Evolutionary conservation across 2,113 vertebrate species (phyloP).

Genomic region (Colaptes auratus): DNA sequence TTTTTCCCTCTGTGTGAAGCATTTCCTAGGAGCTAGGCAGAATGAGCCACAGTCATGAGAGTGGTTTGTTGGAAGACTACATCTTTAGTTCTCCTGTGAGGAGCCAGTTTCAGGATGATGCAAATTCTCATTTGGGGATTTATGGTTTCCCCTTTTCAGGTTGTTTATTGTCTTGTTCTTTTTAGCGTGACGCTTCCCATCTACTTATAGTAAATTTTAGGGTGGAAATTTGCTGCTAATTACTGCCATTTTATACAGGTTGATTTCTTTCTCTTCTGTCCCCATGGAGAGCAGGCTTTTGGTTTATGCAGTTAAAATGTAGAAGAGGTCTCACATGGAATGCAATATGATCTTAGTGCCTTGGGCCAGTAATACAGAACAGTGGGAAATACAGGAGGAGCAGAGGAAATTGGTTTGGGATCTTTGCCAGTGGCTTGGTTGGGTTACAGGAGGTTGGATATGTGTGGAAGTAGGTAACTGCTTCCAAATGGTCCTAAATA

Average conservation of each 20-base stretch:
- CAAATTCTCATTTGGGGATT: neutral
- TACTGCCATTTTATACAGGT: neutral
- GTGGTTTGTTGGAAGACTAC: neutral
- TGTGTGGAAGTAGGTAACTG: constrained; percentile 19
- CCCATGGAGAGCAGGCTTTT: neutral
- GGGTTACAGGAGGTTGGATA: neutral
- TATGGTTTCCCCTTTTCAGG: neutral
- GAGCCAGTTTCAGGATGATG: neutral
- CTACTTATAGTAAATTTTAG: neutral
- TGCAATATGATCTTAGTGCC: neutral
- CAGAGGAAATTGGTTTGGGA: constrained; percentile 28
- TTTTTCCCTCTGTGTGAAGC: neutral
- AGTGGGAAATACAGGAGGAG: neutral
- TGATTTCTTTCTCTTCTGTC: neutral
- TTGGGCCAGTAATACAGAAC: neutral
- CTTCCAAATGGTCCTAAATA: constrained; percentile 28
- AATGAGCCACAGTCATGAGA: neutral
- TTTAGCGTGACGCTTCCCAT: neutral
- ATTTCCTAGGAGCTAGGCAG: neutral
- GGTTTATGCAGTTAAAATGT: neutral
- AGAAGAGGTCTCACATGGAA: neutral
- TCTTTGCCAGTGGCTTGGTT: constrained; percentile 13
- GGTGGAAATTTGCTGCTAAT: neutral
- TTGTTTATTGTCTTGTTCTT: neutral
- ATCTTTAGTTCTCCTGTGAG: neutral